A percentile compares a stretch with the other conserved stretches of the same genome.
Evolutionary conservation across 2,113 vertebrate genomes (phyloP).

Genomic region (Diphyllodes magnificus): DNA sequence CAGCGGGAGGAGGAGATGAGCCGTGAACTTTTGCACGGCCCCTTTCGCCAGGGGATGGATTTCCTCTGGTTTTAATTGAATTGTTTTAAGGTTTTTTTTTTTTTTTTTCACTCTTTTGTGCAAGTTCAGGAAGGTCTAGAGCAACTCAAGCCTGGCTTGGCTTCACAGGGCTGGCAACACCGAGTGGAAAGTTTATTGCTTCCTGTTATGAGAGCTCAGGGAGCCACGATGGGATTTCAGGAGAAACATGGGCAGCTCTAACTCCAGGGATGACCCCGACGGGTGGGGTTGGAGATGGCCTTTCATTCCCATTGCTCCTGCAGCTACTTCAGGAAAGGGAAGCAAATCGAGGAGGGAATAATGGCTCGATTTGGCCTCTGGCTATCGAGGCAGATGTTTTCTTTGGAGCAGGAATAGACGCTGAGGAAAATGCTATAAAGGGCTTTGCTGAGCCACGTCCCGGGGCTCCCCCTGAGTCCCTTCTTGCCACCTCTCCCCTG

Average conservation of each 20-base stretch:
- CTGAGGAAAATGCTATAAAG: not conserved
- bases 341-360: slow-evolving; percentile 25
- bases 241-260: not conserved
- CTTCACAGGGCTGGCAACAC: not conserved
- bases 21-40: rapidly evolving
- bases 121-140: not conserved
- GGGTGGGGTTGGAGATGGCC: not conserved
- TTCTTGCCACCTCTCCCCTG: not conserved
- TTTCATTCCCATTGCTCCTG: not conserved
- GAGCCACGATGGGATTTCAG: not conserved
- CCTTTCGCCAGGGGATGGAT: not conserved
- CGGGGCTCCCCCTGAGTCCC: rapidly evolving
- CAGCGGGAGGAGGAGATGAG: not conserved
- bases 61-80: slow-evolving; percentile 1
- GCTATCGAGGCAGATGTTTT: slow-evolving; percentile 2
- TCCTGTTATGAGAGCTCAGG: slow-evolving; percentile 51
- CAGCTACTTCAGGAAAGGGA: slow-evolving; percentile 47
- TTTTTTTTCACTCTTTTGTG: not conserved
- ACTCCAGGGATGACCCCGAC: not conserved
- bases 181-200: slow-evolving; percentile 16
- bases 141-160: not conserved
- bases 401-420: slow-evolving; percentile 52
- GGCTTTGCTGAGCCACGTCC: not conserved
- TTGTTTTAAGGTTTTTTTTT: not conserved
- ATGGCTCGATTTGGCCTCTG: not conserved